A percentile compares a stretch with the other conserved stretches of the same genome.
phyloP scores from a whole-genome alignment of 2,888 invertebrate species.

The Agrochola lota region DNA sequence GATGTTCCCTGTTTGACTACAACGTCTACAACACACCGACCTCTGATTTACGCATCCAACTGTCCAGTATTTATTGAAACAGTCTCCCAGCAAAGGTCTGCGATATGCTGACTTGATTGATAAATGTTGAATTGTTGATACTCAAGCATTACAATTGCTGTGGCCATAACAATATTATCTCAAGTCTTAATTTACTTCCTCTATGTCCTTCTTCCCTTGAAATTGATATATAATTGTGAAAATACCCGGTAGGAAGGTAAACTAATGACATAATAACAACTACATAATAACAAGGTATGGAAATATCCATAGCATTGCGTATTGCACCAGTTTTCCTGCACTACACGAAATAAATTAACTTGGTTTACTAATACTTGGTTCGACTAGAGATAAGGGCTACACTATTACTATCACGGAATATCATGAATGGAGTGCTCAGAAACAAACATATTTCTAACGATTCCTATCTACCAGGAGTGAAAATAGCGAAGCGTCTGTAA shows the following conservation, averaged over 20 bases:
- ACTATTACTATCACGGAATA: slow-evolving; percentile 55
- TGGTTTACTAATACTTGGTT: slow-evolving; percentile 22
- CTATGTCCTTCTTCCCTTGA: neutral
- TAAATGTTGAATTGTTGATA: slow-evolving; percentile 26
- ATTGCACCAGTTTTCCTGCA: slow-evolving; percentile 39
- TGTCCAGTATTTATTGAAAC: slow-evolving; percentile 14
- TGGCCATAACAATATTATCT: slow-evolving; percentile 12
- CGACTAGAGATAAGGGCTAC: slow-evolving; percentile 19
- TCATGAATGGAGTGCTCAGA: slow-evolving; percentile 7
- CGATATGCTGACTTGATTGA: slow-evolving; percentile 17
- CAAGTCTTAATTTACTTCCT: slow-evolving; percentile 1
- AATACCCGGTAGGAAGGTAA: slow-evolving; percentile 9
- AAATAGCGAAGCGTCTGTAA: neutral
- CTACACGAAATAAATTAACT: slow-evolving; percentile 40
- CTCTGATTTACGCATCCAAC: slow-evolving; percentile 16
- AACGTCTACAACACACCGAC: neutral
- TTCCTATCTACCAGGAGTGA: neutral
- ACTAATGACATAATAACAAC: slow-evolving; percentile 24
- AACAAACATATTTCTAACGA: no score
- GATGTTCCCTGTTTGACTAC: neutral
- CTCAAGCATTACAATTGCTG: neutral
- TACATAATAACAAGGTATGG: slow-evolving; percentile 31
- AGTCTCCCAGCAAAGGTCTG: slow-evolving; percentile 4
- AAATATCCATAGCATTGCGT: slow-evolving; percentile 46
- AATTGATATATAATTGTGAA: slow-evolving; percentile 2